phyloP scores from a whole-genome alignment of 2,113 vertebrate genomes.

The Anoura caudifer region DNA sequence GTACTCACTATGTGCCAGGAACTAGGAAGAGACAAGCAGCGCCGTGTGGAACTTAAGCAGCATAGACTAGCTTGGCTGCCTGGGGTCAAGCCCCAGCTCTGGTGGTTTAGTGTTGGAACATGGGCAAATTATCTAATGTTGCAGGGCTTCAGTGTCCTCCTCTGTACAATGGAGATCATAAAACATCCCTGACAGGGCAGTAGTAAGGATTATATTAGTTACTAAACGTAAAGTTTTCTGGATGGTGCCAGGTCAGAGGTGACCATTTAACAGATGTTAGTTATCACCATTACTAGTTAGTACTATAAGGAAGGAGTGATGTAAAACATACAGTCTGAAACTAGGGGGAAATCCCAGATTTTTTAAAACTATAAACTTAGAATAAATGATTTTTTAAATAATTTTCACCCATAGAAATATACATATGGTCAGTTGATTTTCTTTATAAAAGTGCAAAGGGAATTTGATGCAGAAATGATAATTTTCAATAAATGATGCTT shows the following conservation, averaged over 20 bases:
- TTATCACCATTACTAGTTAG: neutral
- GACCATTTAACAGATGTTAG: neutral
- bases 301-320: neutral
- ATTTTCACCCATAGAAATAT: neutral
- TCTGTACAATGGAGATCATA: neutral
- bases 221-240: neutral
- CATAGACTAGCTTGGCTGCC: accelerated
- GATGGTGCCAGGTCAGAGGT: no score
- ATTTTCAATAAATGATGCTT: neutral
- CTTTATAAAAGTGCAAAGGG: neutral
- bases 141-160: neutral
- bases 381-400: neutral
- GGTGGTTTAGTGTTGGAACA: neutral
- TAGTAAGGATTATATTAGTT: neutral
- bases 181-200: neutral
- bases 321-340: neutral
- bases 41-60: neutral
- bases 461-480: neutral
- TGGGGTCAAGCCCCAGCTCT: neutral
- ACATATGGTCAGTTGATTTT: neutral
- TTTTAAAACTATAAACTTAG: neutral
- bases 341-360: neutral
- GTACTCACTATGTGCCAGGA: neutral
- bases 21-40: accelerated
- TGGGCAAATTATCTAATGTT: neutral